A percentile compares a stretch with the other conserved stretches of the same genome.
Conservation (phyloP, 2,888 invertebrate species). For the Dynastes tityus region DNA sequence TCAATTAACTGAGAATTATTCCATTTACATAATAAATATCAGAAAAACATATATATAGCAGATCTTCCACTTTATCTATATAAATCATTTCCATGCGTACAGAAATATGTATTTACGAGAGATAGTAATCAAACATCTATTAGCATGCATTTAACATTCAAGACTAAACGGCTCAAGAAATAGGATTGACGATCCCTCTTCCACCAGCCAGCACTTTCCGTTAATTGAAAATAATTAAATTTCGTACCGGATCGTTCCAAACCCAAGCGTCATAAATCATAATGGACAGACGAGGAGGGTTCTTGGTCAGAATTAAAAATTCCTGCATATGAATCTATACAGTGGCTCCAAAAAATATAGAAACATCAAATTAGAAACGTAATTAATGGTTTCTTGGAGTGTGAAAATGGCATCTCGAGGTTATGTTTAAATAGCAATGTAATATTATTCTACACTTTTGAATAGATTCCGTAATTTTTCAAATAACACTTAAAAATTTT, state of each 20-base stretch:
- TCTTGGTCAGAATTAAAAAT: conserved; percentile 13
- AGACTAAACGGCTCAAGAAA: not conserved
- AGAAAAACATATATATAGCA: no score
- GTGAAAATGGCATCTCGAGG: no score
- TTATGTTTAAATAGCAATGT: no score
- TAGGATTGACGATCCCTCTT: not conserved
- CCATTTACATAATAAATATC: no score
- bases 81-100: not conserved
- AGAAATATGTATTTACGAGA: not conserved
- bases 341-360: not conserved
- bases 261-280: conserved; percentile 10
- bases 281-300: conserved; percentile 13
- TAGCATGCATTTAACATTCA: not conserved
- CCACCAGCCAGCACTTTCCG: not conserved
- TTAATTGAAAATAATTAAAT: conserved; percentile 32
- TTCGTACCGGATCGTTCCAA: conserved; percentile 5
- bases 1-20: no score
- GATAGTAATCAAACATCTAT: not conserved
- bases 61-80: no score
- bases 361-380: no score
- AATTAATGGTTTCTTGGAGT: no score
- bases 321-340: conserved; percentile 1
- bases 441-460: no score
- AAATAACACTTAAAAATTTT: no score
- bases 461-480: no score